These are phyloP conservation scores for Varanus komodoensis DNA, from an alignment of 2,113 vertebrate genomes.

Conservation along the genomic window DNA sequence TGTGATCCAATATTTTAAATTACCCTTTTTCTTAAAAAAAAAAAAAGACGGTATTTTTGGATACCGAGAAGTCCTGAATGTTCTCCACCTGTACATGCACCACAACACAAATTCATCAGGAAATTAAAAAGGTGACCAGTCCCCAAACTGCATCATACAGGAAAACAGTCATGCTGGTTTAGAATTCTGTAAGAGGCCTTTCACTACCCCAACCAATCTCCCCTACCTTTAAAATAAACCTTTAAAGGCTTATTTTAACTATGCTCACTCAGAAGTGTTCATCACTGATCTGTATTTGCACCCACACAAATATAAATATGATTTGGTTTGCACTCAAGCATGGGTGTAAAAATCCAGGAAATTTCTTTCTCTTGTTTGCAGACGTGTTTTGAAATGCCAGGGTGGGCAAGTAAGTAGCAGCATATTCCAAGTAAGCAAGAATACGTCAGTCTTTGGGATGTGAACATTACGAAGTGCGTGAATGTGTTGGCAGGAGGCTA, in stretches of 20 bases:
- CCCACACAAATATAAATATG: neutral
- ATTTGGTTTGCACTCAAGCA: neutral
- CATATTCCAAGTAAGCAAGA: too few species aligned
- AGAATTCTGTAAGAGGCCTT: neutral
- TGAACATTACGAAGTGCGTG: too few species aligned
- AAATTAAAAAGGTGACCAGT: neutral
- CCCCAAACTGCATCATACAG: neutral
- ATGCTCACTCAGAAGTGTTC: neutral
- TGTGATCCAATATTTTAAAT: neutral
- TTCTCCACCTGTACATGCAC: neutral
- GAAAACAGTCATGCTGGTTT: neutral
- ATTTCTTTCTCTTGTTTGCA: too few species aligned
- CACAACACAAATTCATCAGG: neutral
- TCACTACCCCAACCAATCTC: neutral
- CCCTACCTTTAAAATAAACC: neutral
- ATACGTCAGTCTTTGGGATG: neutral
- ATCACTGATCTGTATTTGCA: neutral
- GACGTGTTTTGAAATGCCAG: too few species aligned
- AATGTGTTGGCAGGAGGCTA: neutral
- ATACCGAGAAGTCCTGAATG: neutral
- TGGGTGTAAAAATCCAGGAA: neutral
- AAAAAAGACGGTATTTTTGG: neutral
- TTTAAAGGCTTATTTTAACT: neutral
- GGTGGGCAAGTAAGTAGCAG: too few species aligned
- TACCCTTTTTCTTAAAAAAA: neutral